Evolutionary conservation across 1,140 invertebrate species (phyloP), one percentile per base, ranked within the genome.

Genomic region (Ganaspis sp.): DNA sequence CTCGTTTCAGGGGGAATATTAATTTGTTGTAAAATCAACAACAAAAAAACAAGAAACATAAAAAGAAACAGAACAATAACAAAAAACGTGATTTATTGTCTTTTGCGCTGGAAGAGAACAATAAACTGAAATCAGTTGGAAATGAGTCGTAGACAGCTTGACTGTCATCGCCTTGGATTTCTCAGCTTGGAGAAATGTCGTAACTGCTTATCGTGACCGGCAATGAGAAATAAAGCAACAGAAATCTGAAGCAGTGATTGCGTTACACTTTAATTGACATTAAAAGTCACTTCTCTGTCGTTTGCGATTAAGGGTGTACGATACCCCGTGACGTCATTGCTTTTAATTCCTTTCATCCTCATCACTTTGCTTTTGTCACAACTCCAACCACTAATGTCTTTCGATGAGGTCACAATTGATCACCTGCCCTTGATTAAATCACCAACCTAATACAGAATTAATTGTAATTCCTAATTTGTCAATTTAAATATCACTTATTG

Each of bases 111-210:
- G 11, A 9, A 23, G 9, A 21, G 19, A 58, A 23, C 19, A 58
- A 58, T 58, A 26, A 58, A 58, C 12, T 58, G 53, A 11, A 58
- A 26, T 58, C 53, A 58, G 53, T 58, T 45, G 42, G n/a, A 26
- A 58, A 23, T 58, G 21, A 58, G 53, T 58, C 23, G 53, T 58
- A 58, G 53, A 58, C 53, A 58, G 53, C 53, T 11, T 58, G 53
- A 26, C 53, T 58, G 19, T 58, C 53, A 21, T 58, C 19, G 19
- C 23, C 9, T 58, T 58, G 1, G 53, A 21, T 58, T 23, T 58
- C 53, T 58, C 19, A 58, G 53, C 53, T 23, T 21, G 8, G 8
- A 23, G 12, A 58, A 58, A 26, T 58, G 19, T 58, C 53, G 53
- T 26, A 58, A 58, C 11, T 58, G 19, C 53, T 23, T 58, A 58